Base-by-base conservation (phyloP, 2,797 vertebrate genomes). In the Xiphophorus birchmanni region DNA sequence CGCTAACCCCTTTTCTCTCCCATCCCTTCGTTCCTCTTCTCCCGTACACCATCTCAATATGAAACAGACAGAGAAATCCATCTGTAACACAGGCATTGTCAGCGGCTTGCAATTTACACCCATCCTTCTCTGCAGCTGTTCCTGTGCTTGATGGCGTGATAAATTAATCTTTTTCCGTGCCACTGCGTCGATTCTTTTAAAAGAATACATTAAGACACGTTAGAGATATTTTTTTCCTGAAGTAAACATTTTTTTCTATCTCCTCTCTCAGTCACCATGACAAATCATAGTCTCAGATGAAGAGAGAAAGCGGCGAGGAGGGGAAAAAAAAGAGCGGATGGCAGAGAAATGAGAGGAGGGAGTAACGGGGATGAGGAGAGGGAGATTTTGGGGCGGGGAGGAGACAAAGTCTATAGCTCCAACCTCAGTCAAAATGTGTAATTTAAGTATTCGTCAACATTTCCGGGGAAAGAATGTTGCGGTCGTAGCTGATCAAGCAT, bases 121-220 rank as follows among this genome's bases (percentile, higher is more conserved):
- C 94, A 94, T 96, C 95, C 92, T 93, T 95, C 95, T 96, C 93
- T 90, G 93, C 94, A 93, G 94, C 95, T 93, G 93, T 96, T 96
- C 95, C 95, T 95, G 95, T 96, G 96, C 95, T 95, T 96, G 95
- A 96, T 96, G 95, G 95, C 94, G 95, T 96, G 96, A 96, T 96
- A 96, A 96, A 96, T 96, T 95, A 96, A 96, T 96, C 92, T 96
- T 96, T 96, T 96, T 96, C 95, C 91, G 76, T 95, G 94, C 95
- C 95, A 94, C 93, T 95, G 95, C 95, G 87, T 95, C 95, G 87
- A 95, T 95, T 96, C 95, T 95, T 96, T 96, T 96, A 95, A 95
- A 95, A 95, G 95, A 96, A 96, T 95, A 95, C 95, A 96, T 96
- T 96, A 96, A 95, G 93, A 95, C 93, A 91, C 88, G 91, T 95